Evolutionary conservation across 2,888 invertebrate genomes (phyloP).

Genomic region (Vandiemenella viatica): DNA sequence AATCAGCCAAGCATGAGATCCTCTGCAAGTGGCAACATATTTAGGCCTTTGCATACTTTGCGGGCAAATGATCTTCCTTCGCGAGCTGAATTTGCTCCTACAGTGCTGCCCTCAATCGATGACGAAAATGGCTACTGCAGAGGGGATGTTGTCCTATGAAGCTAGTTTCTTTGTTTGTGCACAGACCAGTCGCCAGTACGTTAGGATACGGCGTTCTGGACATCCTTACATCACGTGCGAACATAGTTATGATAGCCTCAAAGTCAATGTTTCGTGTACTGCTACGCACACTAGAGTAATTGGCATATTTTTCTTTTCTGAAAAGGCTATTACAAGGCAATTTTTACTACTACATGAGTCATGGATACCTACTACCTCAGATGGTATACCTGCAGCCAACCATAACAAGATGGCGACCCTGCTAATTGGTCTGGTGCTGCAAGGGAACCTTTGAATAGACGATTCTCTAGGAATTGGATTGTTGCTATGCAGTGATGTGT

Average conservation of each 20-base stretch:
- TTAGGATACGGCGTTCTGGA: neutral
- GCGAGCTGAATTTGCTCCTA: too few relatives aligned
- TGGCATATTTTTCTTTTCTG: neutral
- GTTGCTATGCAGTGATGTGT: neutral
- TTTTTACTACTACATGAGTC: too few relatives aligned
- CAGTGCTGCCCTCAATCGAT: neutral
- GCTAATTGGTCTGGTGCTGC: too few relatives aligned
- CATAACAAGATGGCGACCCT: too few relatives aligned
- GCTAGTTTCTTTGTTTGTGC: neutral
- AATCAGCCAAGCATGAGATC: neutral
- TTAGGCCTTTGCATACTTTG: neutral
- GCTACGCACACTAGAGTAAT: neutral
- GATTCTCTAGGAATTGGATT: neutral
- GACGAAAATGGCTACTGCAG: neutral
- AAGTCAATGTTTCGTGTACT: neutral
- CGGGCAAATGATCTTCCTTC: neutral
- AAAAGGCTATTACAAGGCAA: neutral
- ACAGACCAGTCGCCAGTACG: neutral
- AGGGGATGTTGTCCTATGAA: neutral
- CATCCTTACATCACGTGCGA: neutral
- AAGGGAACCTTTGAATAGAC: neutral
- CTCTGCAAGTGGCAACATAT: neutral
- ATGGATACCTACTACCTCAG: neutral
- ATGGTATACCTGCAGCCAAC: neutral
- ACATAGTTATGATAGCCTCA: neutral